Conservation (phyloP, 2,888 invertebrate genomes). For the Ptychoptera contaminata region DNA sequence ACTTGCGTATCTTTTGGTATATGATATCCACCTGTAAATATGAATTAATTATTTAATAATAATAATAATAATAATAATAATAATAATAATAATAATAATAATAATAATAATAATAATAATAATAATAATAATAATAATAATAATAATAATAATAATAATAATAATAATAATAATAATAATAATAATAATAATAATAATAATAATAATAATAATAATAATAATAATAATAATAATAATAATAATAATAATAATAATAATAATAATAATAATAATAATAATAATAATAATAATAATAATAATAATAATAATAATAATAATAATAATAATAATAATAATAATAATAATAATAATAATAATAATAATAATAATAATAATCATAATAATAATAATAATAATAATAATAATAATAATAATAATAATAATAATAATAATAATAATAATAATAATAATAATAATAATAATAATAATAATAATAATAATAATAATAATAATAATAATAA, state of each 20-base stretch:
- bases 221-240: neutral
- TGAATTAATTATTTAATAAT: no score
- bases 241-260: neutral
- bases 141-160: neutral
- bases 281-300: neutral
- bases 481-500: neutral
- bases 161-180: neutral
- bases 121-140: neutral
- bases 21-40: conserved; percentile 1
- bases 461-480: neutral
- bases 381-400: neutral
- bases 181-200: neutral
- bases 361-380: neutral
- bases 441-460: neutral
- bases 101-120: neutral
- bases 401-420: neutral
- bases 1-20: neutral
- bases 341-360: neutral
- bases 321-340: neutral
- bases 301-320: neutral
- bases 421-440: neutral
- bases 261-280: neutral
- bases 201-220: neutral
- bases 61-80: neutral
- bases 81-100: neutral